phyloP scores from a whole-genome alignment of 2,888 invertebrate genomes.

The Poecilobothrus nobilitatus region DNA sequence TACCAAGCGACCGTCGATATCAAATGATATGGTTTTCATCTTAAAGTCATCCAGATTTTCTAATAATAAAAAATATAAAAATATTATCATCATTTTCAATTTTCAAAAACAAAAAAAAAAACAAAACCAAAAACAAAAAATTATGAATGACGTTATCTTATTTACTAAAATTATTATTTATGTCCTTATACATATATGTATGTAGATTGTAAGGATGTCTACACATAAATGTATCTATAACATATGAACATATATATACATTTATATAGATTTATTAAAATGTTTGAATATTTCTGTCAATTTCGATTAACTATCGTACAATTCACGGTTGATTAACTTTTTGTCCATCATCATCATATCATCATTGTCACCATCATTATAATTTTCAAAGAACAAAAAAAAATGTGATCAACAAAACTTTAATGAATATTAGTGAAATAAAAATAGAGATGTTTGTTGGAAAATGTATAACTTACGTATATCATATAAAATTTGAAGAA shows the following conservation, averaged over 20 bases:
- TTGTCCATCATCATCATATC: neutral
- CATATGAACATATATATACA: no score
- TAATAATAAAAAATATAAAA: no score
- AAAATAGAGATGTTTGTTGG: no score
- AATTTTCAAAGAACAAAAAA: no score
- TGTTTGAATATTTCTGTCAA: neutral
- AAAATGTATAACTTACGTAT: no score
- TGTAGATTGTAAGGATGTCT: no score
- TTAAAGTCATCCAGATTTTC: neutral
- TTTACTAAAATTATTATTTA: neutral
- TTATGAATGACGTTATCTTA: neutral
- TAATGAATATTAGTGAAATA: no score
- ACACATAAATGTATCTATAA: no score
- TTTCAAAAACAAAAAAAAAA: neutral
- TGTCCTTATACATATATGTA: neutral
- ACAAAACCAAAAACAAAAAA: no score
- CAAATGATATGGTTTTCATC: neutral
- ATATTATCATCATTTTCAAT: neutral
- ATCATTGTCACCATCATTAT: neutral
- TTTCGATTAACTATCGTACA: slow-evolving; percentile 1
- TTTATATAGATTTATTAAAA: no score
- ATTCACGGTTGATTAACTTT: neutral
- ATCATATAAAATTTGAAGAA: no score
- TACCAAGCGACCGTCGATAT: neutral
- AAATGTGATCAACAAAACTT: no score